A percentile compares a stretch with the other conserved stretches of the same genome.
phyloP scores from a whole-genome alignment of 2,113 vertebrate species.

The rat (Rattus norvegicus) region DNA sequence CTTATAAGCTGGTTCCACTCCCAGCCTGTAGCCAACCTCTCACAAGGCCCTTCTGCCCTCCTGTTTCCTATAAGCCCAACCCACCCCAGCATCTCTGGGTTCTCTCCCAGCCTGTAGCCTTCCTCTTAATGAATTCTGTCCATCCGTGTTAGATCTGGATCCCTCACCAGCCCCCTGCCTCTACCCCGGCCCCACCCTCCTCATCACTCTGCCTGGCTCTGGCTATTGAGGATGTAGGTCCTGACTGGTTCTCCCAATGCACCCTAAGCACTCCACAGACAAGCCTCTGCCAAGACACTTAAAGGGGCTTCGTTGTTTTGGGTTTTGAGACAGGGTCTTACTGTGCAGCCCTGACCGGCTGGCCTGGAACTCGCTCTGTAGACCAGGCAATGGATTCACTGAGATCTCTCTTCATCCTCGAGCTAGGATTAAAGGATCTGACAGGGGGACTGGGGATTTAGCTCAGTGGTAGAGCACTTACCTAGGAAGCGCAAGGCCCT shows the following conservation, averaged over 20 bases:
- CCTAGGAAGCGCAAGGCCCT: too few species aligned
- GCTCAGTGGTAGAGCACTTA: too few species aligned
- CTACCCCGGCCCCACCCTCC: too few species aligned
- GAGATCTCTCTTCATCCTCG: neutral
- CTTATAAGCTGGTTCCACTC: too few species aligned
- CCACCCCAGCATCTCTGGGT: neutral
- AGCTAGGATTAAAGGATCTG: neutral
- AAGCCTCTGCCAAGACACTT: neutral
- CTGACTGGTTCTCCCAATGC: neutral
- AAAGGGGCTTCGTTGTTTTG: neutral
- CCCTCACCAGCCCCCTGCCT: neutral
- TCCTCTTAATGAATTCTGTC: neutral
- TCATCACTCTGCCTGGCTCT: neutral
- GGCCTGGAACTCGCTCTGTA: neutral
- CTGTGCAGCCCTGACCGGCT: neutral
- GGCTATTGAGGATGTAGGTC: neutral
- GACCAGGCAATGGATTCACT: neutral
- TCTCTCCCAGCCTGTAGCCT: neutral
- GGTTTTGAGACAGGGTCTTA: neutral
- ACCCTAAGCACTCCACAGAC: neutral
- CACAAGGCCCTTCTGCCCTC: neutral
- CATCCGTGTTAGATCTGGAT: neutral
- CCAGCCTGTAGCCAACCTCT: too few species aligned
- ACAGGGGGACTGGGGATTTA: too few species aligned
- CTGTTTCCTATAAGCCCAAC: neutral